Conservation (phyloP, 2,113 vertebrate species). For the Numida meleagris region DNA sequence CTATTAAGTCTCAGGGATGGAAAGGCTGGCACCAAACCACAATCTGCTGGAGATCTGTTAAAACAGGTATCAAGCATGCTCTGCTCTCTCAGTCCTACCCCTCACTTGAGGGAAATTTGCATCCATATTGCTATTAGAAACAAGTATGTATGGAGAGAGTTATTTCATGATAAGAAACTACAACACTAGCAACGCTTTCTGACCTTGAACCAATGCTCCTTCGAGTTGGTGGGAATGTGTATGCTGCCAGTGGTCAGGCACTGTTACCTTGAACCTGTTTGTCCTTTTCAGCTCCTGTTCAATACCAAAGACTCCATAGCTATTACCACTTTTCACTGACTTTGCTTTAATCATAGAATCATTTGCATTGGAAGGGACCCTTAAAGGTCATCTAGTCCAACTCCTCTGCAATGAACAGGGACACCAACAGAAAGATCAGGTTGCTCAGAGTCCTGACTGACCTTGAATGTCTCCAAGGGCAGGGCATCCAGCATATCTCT, state of each 20-base stretch:
- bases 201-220: neutral
- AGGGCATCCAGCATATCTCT: too few species aligned
- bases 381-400: too few species aligned
- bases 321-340: neutral
- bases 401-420: too few species aligned
- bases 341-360: neutral
- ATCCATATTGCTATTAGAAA: neutral
- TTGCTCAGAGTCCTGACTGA: too few species aligned
- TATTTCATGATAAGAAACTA: neutral
- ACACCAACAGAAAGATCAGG: too few species aligned
- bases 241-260: neutral
- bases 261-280: neutral
- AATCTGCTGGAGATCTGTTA: neutral
- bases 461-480: too few species aligned
- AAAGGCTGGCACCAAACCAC: neutral
- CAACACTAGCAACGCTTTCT: neutral
- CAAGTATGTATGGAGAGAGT: neutral
- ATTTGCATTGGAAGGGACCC: too few species aligned
- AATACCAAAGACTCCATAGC: neutral
- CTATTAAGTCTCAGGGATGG: neutral
- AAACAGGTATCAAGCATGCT: neutral
- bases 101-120: neutral
- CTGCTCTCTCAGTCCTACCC: neutral
- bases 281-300: neutral
- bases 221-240: neutral